Conservation (phyloP, 2,113 vertebrate species). For the Elgaria multicarinata region DNA sequence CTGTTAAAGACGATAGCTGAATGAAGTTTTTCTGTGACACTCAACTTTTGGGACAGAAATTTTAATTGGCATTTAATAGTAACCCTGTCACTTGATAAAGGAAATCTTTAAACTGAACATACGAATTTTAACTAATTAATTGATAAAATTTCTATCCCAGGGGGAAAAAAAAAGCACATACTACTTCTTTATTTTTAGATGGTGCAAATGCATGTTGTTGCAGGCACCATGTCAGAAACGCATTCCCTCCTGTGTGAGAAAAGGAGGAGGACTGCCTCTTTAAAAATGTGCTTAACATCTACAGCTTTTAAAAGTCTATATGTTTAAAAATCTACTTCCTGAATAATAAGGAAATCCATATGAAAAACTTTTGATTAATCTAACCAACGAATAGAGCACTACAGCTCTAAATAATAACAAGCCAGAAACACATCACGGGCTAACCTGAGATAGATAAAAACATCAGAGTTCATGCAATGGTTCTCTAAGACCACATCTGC, state of each 20-base stretch:
- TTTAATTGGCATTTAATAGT: neutral
- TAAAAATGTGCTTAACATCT: neutral
- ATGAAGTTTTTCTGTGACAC: neutral
- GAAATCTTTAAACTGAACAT: neutral
- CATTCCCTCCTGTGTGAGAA: neutral
- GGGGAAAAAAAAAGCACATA: neutral
- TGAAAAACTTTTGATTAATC: neutral
- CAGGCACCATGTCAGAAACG: neutral
- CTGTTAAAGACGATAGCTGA: neutral
- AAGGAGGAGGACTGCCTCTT: neutral
- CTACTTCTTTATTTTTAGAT: neutral
- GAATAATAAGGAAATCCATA: neutral
- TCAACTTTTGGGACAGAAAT: neutral
- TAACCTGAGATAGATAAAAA: neutral
- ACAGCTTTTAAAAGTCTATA: neutral
- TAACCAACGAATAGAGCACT: neutral
- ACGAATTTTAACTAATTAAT: neutral
- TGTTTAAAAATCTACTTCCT: neutral
- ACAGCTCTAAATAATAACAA: neutral
- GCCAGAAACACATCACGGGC: neutral
- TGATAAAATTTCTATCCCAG: neutral
- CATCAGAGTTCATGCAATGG: neutral
- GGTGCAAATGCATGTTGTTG: neutral
- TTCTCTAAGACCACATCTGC: neutral
- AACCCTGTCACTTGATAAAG: neutral